Base-by-base conservation (phyloP, 2,888 invertebrate genomes). In the Scelioninae gen. 1 region DNA sequence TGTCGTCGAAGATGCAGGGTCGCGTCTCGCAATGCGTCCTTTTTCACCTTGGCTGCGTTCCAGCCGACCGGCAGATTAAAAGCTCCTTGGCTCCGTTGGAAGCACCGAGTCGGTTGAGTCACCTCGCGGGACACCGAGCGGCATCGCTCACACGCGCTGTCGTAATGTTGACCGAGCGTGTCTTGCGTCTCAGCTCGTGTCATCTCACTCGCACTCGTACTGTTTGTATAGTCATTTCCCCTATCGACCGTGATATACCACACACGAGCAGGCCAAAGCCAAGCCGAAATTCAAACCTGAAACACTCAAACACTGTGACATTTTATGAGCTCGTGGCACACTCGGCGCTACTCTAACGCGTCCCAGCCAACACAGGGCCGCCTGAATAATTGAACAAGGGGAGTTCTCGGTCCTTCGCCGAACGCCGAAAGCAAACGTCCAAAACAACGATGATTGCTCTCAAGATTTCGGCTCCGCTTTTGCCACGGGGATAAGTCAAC, bases 41-140 rank as follows among this genome's bases (percentile, higher is more conserved):
- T 71, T 65, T 76, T 86, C 85, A 83, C 83, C 87, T 86, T 92
- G 91, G 91, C 91, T 82, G 74, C 68, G 68, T 86, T 91, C 91
- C 92, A 92, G 88, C 88, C n/a, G 87, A 88, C 88, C 87, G 84
- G 84, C 87, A 87, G 90, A 91, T 91, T 91, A 90, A 91, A 91
- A 90, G 89, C 90, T 89, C 88, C 90, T 89, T 68, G 65, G 75
- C 83, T 71, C 77, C 68, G 56, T 56, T 15, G 65, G 49, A 74
- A 69, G 77, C 68, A 55, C 53, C 66, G 38, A 69, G 47, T 72
- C 72, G 82, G n/a, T n/a, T n/a, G n/a, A n/a, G n/a, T n/a, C n/a
- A n/a, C 55, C 79, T 79, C 82, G 62, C 74, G 80, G 80, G 83
- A 84, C 80, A 80, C 74, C 83, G 66, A 60, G 75, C 38, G 66